These are phyloP conservation scores for Dendroctonus ponderosae DNA, from an alignment of 1,140 invertebrate species.

Conservation along the genomic window DNA sequence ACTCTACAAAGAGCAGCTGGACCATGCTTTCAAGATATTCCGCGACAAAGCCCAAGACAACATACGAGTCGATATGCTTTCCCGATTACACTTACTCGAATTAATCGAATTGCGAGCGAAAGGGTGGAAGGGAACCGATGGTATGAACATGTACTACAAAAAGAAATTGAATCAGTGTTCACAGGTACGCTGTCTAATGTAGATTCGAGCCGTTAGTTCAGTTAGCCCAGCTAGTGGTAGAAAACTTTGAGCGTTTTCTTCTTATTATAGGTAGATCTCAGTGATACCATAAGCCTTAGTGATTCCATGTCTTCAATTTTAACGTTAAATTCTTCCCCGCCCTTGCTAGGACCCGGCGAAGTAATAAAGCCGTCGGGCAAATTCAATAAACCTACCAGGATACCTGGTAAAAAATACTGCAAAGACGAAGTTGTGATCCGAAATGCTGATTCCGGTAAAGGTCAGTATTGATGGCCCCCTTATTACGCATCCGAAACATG, in stretches of 20 bases:
- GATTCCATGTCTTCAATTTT: constrained; percentile 46
- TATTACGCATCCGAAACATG: too few species aligned
- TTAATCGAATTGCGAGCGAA: constrained; percentile 84
- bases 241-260: background rate
- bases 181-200: constrained; percentile 35
- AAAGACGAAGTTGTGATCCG: constrained; percentile 92
- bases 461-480: constrained; percentile 54
- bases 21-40: constrained; percentile 76
- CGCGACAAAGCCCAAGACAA: constrained; percentile 84
- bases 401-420: constrained; percentile 87
- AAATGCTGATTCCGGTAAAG: constrained; percentile 93
- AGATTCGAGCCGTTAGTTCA: background rate
- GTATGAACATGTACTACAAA: constrained; percentile 78
- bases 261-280: constrained; percentile 44
- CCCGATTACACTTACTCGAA: constrained; percentile 80
- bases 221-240: background rate
- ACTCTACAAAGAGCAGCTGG: constrained; percentile 60
- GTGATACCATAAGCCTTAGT: constrained; percentile 44
- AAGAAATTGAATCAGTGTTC: constrained; percentile 67
- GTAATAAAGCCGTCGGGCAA: constrained; percentile 84
- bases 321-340: constrained; percentile 53
- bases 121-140: constrained; percentile 78
- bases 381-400: constrained; percentile 83
- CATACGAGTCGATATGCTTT: constrained; percentile 71
- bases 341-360: constrained; percentile 73